Evolutionary conservation across 35 echinoderm and acorn worm genomes (phyloP).

Genomic region (Patiria miniata): DNA sequence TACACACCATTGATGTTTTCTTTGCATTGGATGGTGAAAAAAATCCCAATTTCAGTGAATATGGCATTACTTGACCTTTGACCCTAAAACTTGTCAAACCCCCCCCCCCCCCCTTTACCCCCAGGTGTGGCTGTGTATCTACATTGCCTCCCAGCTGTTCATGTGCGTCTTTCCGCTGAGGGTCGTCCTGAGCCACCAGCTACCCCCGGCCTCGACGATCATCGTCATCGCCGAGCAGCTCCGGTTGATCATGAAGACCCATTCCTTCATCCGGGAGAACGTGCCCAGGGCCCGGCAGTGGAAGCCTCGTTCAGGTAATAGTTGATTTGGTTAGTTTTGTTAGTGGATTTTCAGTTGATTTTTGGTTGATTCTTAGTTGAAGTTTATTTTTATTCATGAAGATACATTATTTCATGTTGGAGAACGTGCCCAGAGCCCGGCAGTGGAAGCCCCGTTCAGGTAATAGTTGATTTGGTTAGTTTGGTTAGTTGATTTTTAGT

Average conservation of each 20-base stretch:
- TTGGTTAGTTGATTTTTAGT: too few relatives aligned
- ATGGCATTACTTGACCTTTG: not conserved
- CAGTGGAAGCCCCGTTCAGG: constrained; percentile 57
- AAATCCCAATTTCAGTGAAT: too few relatives aligned
- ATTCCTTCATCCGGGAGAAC: constrained; percentile 85
- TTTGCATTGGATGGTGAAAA: too few relatives aligned
- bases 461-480: not conserved
- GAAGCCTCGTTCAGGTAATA: constrained; percentile 50
- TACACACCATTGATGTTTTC: too few relatives aligned
- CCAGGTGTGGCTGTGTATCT: constrained; percentile 69
- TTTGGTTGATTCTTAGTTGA: too few relatives aligned
- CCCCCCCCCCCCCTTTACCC: constrained; percentile 46
- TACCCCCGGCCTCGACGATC: constrained; percentile 74
- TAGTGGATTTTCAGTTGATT: too few relatives aligned
- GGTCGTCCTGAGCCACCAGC: constrained; percentile 52
- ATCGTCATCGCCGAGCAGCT: constrained; percentile 74
- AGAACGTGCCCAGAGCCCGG: constrained; percentile 74
- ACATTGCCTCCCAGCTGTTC: constrained; percentile 46
- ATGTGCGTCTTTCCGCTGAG: constrained; percentile 63
- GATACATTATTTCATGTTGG: constrained; percentile 83
- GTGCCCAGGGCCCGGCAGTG: constrained; percentile 72
- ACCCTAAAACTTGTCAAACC: not conserved
- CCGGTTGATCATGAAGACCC: constrained; percentile 88
- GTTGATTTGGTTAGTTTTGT: too few relatives aligned
- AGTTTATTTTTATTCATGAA: too few relatives aligned